Evolutionary conservation across 2,797 vertebrate species (phyloP).

Genomic region (Halcyon chelicuti): DNA sequence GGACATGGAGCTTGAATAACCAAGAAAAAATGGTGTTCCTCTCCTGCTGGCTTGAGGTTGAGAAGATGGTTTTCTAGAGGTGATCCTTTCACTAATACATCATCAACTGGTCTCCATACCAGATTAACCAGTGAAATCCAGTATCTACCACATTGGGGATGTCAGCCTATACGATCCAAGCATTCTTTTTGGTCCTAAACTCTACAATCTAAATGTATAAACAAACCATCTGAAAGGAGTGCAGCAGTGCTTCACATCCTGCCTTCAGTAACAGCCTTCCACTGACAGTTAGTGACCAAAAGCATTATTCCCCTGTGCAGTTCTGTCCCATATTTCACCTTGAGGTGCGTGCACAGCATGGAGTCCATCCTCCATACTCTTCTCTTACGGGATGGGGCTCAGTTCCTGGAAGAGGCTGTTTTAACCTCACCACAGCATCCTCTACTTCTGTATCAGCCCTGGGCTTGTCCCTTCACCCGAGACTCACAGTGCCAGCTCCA

Average conservation of each 20-base stretch:
- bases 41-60: background rate
- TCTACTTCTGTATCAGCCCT: background rate
- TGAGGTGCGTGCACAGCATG: background rate
- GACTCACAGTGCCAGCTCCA: background rate
- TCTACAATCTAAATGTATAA: background rate
- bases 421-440: background rate
- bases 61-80: background rate
- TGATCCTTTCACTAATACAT: background rate
- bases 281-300: accelerated
- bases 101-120: background rate
- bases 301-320: background rate
- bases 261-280: background rate
- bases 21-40: background rate
- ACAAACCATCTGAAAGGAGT: background rate
- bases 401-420: background rate
- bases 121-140: background rate
- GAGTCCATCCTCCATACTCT: background rate
- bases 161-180: background rate
- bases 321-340: background rate
- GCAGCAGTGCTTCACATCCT: background rate
- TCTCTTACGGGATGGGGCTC: background rate
- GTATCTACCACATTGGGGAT: background rate
- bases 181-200: background rate
- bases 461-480: background rate
- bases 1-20: background rate